A percentile compares a stretch with the other conserved stretches of the same genome.
Evolutionary conservation across 1,140 invertebrate genomes (phyloP).

Genomic region (Danaus melanippus): DNA sequence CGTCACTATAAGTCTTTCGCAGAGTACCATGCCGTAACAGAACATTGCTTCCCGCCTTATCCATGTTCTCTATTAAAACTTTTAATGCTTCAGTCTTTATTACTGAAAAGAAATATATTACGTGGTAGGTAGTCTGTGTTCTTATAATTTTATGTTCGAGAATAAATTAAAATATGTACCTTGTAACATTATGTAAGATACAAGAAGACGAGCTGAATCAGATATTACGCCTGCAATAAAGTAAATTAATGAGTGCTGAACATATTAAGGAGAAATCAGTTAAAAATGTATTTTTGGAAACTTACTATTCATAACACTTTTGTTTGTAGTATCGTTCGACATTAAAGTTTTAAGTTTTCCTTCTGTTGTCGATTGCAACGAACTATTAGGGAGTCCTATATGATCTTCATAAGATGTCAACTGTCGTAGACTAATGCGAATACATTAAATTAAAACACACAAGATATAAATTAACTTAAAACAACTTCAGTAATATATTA

Average conservation of each 20-base stretch:
- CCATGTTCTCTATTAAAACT: conserved; percentile 39
- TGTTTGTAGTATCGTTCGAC: conserved; percentile 27
- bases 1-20: conserved; percentile 41
- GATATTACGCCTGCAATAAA: conserved; percentile 41
- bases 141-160: not conserved
- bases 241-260: not conserved
- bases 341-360: conserved; percentile 36
- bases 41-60: conserved; percentile 28
- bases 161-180: conserved; percentile 26
- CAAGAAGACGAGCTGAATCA: conserved; percentile 36
- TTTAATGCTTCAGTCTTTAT: conserved; percentile 45
- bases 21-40: conserved; percentile 48
- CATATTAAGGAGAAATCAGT: not conserved
- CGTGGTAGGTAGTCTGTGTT: not conserved
- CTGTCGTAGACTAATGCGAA: conserved; percentile 33
- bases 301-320: conserved; percentile 32
- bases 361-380: conserved; percentile 29
- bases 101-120: conserved; percentile 26
- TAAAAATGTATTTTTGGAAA: not conserved
- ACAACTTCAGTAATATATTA: not conserved
- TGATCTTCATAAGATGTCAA: conserved; percentile 43
- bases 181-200: conserved; percentile 50
- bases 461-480: conserved; percentile 1
- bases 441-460: not conserved
- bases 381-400: conserved; percentile 29